These are phyloP conservation scores for Trichogramma evanescens DNA, from an alignment of 2,888 invertebrate species.

Conservation along the genomic window DNA sequence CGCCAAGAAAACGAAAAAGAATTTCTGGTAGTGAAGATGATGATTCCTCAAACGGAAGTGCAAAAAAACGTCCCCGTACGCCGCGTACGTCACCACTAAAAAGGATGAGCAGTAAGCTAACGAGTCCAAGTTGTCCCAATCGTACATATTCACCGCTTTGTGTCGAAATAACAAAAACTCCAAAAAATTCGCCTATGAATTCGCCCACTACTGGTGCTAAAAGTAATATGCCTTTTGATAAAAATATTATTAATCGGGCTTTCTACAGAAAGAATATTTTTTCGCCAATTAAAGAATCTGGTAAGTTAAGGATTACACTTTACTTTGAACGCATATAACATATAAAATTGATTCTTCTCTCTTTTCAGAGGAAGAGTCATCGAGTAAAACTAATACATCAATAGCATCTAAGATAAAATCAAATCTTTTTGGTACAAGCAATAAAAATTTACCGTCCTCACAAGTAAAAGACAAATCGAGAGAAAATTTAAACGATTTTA, in stretches of 20 bases:
- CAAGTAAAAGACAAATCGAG: no score
- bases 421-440: no score
- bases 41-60: slow-evolving; percentile 10
- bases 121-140: slow-evolving; percentile 30
- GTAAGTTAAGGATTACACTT: slow-evolving; percentile 1
- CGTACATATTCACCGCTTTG: slow-evolving; percentile 39
- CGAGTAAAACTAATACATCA: no score
- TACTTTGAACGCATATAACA: no score
- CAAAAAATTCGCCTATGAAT: neutral
- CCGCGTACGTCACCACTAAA: slow-evolving; percentile 26
- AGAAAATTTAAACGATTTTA: no score
- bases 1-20: slow-evolving; percentile 31
- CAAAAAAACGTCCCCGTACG: slow-evolving; percentile 25
- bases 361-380: no score
- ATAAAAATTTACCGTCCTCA: no score
- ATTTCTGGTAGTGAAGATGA: slow-evolving; percentile 13
- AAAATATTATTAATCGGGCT: neutral
- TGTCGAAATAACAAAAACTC: slow-evolving; percentile 32
- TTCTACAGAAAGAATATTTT: slow-evolving; percentile 14
- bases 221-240: neutral
- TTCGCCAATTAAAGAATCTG: slow-evolving; percentile 17
- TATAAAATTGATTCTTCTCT: no score
- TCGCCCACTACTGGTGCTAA: neutral
- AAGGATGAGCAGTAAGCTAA: slow-evolving; percentile 23
- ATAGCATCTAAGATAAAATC: no score